Base-by-base conservation (phyloP, 2,888 invertebrate species). In the Flabesymbios commensalis region DNA sequence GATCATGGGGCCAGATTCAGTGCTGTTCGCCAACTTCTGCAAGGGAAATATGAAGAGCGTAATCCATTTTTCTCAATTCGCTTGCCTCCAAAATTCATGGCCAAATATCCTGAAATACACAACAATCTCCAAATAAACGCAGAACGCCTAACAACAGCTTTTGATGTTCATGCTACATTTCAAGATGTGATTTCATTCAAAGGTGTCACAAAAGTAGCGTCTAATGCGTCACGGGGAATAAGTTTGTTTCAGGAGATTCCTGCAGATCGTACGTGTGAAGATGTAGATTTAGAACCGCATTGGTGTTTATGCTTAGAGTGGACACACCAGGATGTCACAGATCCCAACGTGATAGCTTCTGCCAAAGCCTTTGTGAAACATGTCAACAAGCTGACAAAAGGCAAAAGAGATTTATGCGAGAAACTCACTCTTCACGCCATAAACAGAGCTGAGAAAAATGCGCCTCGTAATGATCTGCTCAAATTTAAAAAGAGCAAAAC, bases 261-360 rank as follows among this genome's bases (percentile, higher is more conserved):
- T 0, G 75, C 83, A 10, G 88, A 89, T 69, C 86, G 95, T 26
- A 90, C 91, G 4, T 95, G 95, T 79, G 87, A 88, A 3, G 89
- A 93, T 79, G 96, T 96, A 0, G 92, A 89, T 57, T 91, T 97
- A 61, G 94, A 94, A 78, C 90, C 94, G 0, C 96, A 97, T 79
- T 97, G 96, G 96, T 97, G 97, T 79, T 90, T 94, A 0, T 97
- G 97, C 77, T 85, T 95, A 1, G 87, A 88, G n/a, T 96, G 95
- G 95, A 82, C 87, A 65, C 85, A 87, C 54, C 83, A 93, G 0
- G 80, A 87, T 1, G 62, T 83, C 0, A 77, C 82, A 0, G 85
- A 87, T 43, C 19, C 14, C n/a, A 42, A 29, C 10, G 64, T 67
- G 2, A 31, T 29, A 7, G 42, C 29, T n/a, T 56, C 63, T 5